phyloP scores from a whole-genome alignment of 2,113 vertebrate genomes.

The Pholis gunnellus region DNA sequence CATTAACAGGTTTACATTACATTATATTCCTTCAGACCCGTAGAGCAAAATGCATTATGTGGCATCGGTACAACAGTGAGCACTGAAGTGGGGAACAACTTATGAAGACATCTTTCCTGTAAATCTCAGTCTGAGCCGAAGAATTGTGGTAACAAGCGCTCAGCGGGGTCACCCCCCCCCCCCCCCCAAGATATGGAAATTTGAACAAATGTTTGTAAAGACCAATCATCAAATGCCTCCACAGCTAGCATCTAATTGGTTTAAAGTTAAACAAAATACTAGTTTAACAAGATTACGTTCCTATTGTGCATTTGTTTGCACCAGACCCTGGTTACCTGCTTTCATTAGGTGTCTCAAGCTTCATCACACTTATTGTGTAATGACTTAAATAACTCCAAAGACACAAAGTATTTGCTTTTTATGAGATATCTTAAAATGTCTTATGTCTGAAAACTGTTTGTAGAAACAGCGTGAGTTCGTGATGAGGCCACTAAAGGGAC shows the following conservation, averaged over 20 bases:
- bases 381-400: not conserved
- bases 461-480: not conserved
- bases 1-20: slow-evolving; percentile 34
- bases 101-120: not conserved
- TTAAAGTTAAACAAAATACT: not conserved
- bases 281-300: not conserved
- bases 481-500: not conserved
- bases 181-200: not conserved
- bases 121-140: not conserved
- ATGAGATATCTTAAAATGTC: not conserved
- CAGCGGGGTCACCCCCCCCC: not conserved
- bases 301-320: not conserved
- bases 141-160: not conserved
- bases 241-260: not conserved
- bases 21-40: not conserved
- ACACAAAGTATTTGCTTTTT: not conserved
- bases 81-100: not conserved
- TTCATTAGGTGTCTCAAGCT: not conserved
- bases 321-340: not conserved
- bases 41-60: slow-evolving; percentile 1
- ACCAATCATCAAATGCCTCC: not conserved
- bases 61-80: not conserved
- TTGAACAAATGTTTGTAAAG: not conserved
- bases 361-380: not conserved
- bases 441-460: not conserved